phyloP scores from a whole-genome alignment of 1,140 invertebrate species.

The Zaprionus ornatus region DNA sequence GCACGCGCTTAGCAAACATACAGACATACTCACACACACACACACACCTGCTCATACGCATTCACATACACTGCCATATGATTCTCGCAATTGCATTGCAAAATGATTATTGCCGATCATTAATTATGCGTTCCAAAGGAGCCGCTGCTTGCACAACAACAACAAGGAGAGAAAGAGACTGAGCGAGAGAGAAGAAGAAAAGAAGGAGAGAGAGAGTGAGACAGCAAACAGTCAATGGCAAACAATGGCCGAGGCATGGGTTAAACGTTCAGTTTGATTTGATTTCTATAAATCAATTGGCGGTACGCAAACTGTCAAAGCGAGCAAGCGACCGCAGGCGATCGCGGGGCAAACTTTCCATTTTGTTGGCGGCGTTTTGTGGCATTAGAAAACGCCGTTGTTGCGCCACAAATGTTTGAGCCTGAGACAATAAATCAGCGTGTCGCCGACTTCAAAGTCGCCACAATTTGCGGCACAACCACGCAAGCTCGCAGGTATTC shows the following conservation, averaged over 20 bases:
- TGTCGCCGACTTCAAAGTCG: conserved; percentile 52
- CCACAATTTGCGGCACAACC: conserved; percentile 13
- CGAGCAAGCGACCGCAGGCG: background rate
- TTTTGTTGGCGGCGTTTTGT: conserved; percentile 66
- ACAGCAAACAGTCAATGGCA: background rate
- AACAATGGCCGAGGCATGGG: conserved; percentile 25
- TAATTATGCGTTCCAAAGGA: conserved; percentile 7
- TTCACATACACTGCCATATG: background rate
- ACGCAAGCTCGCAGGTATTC: conserved; percentile 47
- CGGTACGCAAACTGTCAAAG: conserved; percentile 70
- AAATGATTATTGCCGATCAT: background rate
- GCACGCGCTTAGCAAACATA: background rate
- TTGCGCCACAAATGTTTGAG: background rate
- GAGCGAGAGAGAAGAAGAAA: background rate
- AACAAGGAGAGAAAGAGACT: background rate
- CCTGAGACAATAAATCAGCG: conserved; percentile 65
- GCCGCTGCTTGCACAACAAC: background rate
- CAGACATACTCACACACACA: background rate
- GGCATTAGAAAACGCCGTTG: conserved; percentile 46
- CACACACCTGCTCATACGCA: background rate
- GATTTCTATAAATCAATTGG: conserved; percentile 74
- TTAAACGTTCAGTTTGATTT: conserved; percentile 36
- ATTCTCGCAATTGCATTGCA: background rate
- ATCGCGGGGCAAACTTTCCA: conserved; percentile 57
- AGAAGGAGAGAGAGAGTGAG: background rate